A percentile compares a stretch with the other conserved stretches of the same genome.
phyloP scores from a whole-genome alignment of 2,888 invertebrate species.

The Cheilosia urbana region DNA sequence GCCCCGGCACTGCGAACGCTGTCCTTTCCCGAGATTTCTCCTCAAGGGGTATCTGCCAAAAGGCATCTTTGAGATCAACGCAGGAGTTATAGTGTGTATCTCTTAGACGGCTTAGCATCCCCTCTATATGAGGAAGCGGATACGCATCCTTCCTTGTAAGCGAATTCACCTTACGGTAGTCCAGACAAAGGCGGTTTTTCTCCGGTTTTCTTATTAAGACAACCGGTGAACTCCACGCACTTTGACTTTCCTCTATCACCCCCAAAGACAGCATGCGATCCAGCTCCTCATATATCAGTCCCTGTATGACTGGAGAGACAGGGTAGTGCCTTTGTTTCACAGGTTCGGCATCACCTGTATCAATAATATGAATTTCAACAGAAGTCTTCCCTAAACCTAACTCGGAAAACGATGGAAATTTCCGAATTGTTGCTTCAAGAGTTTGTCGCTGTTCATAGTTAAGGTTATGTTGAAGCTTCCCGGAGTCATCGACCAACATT shows the following conservation, averaged over 20 bases:
- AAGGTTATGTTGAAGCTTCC: neutral
- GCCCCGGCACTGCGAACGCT: conserved; percentile 64
- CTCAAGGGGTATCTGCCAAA: conserved; percentile 50
- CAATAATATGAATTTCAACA: conserved; percentile 47
- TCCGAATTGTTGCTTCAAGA: neutral
- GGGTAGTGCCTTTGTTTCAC: conserved; percentile 68
- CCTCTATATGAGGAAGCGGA: too few relatives aligned
- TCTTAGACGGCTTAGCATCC: too few relatives aligned
- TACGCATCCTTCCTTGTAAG: conserved; percentile 62
- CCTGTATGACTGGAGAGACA: conserved; percentile 62
- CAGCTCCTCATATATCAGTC: conserved; percentile 73
- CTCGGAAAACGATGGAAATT: conserved; percentile 26
- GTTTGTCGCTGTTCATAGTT: neutral
- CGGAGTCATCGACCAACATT: neutral
- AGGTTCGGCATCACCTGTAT: conserved; percentile 42
- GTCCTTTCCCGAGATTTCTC: conserved; percentile 61
- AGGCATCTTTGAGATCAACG: conserved; percentile 72
- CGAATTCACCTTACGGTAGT: conserved; percentile 77
- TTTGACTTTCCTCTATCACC: conserved; percentile 77
- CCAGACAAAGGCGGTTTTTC: conserved; percentile 76
- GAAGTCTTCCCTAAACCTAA: conserved; percentile 43
- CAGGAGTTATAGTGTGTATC: conserved; percentile 50
- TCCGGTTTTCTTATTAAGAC: conserved; percentile 76
- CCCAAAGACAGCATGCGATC: conserved; percentile 78
- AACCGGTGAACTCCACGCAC: conserved; percentile 78